Conservation (phyloP, 35 echinoderm and acorn worm species). For the Holothuria glaberrima region DNA sequence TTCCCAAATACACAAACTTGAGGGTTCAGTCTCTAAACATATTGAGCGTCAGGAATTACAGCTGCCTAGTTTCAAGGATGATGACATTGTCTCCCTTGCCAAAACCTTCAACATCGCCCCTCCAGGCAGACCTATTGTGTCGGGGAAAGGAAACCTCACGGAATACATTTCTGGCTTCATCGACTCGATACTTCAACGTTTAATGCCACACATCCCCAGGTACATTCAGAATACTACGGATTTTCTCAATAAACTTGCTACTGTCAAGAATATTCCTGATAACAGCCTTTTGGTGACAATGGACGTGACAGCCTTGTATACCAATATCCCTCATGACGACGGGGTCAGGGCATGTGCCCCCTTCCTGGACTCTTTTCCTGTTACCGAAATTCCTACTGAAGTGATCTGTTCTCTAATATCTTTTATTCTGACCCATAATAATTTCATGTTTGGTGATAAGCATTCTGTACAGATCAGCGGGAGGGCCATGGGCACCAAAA, state of each 20-base stretch:
- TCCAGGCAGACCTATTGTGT: conserved; percentile 20
- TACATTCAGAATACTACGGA: too few relatives aligned
- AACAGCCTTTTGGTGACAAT: neutral
- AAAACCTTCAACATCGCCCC: neutral
- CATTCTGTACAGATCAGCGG: neutral
- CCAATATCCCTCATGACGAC: too few relatives aligned
- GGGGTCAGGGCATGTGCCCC: neutral
- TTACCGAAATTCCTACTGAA: neutral
- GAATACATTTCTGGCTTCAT: neutral
- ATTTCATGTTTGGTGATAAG: too few relatives aligned
- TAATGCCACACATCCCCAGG: too few relatives aligned
- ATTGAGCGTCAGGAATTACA: neutral
- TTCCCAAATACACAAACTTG: conserved; percentile 24
- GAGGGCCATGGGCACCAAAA: neutral
- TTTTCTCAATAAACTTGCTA: neutral
- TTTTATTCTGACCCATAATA: too few relatives aligned
- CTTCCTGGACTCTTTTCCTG: neutral
- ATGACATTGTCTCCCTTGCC: neutral
- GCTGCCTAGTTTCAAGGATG: neutral
- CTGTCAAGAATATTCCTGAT: neutral
- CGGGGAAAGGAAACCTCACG: too few relatives aligned
- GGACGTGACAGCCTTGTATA: neutral
- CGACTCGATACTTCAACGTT: neutral
- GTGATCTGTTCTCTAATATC: neutral
- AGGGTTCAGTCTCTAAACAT: neutral